These are phyloP conservation scores for Distichodus sexfasciatus DNA, from an alignment of 2,797 vertebrate species.

Conservation along the genomic window DNA sequence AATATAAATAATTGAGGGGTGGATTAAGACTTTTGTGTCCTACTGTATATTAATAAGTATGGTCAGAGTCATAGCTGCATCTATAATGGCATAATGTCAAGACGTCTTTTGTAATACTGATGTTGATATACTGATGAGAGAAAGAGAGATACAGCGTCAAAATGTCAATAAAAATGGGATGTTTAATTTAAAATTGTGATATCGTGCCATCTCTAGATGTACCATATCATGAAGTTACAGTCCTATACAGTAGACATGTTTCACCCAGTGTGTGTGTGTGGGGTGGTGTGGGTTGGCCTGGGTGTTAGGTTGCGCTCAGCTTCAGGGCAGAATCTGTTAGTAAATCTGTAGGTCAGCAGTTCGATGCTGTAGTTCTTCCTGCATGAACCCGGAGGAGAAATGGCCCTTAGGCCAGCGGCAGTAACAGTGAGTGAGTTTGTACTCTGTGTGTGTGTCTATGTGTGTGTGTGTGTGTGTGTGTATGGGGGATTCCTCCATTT, in stretches of 20 bases:
- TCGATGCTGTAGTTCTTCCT: background rate
- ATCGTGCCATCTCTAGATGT: no score
- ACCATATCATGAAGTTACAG: no score
- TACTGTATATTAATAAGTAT: no score
- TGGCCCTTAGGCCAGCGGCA: background rate
- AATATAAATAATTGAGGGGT: no score
- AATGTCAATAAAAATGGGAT: no score
- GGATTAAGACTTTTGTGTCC: no score
- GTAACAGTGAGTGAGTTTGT: background rate
- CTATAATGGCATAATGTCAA: no score
- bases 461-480: conserved; percentile 2
- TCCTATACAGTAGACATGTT: conserved; percentile 39
- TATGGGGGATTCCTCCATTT: background rate
- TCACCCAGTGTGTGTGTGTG: background rate
- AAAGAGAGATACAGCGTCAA: no score
- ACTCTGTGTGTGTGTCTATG: background rate
- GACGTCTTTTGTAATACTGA: no score
- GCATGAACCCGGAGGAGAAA: background rate
- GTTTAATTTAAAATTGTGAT: no score
- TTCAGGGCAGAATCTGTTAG: conserved; percentile 10
- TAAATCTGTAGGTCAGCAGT: conserved; percentile 15
- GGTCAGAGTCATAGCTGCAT: no score
- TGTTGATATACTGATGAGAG: no score
- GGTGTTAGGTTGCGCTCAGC: background rate
- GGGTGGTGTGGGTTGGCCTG: conserved; percentile 20